phyloP scores from a whole-genome alignment of 2,888 invertebrate genomes.

The Phymatocera aterrima region DNA sequence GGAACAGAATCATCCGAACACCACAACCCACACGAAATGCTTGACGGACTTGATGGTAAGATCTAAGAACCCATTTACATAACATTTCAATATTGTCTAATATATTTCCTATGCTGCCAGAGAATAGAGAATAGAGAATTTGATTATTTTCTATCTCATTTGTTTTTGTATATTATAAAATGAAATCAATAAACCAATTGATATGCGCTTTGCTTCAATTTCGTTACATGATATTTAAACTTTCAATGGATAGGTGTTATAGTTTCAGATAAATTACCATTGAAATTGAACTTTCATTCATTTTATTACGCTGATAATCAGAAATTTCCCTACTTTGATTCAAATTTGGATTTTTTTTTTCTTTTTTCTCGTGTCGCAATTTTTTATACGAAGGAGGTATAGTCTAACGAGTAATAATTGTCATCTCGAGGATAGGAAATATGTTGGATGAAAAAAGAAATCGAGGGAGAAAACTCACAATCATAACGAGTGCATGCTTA shows the following conservation, averaged over 20 bases:
- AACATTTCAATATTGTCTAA: slow-evolving; percentile 59
- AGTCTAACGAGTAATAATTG: not conserved
- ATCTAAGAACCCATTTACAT: slow-evolving; percentile 59
- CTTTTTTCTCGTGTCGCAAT: not conserved
- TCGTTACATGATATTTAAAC: not conserved
- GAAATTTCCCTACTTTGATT: too few species aligned
- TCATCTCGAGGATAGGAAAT: slow-evolving; percentile 58
- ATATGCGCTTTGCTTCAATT: not conserved
- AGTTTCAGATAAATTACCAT: not conserved
- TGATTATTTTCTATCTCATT: too few species aligned
- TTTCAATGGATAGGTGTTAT: not conserved
- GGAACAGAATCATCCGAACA: slow-evolving; percentile 71
- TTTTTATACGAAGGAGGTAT: too few species aligned
- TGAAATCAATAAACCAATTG: too few species aligned
- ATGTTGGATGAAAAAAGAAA: slow-evolving; percentile 67
- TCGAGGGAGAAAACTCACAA: slow-evolving; percentile 68
- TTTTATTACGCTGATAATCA: too few species aligned
- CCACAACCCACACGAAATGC: slow-evolving; percentile 73
- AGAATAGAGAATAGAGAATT: too few species aligned
- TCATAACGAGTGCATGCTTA: slow-evolving; percentile 68
- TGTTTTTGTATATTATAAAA: too few species aligned
- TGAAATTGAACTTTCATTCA: too few species aligned
- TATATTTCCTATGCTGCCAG: slow-evolving; percentile 57
- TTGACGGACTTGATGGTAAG: slow-evolving; percentile 76
- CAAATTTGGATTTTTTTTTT: not conserved